phyloP scores from a whole-genome alignment of 2,797 vertebrate genomes.

The Malacoraja senta region DNA sequence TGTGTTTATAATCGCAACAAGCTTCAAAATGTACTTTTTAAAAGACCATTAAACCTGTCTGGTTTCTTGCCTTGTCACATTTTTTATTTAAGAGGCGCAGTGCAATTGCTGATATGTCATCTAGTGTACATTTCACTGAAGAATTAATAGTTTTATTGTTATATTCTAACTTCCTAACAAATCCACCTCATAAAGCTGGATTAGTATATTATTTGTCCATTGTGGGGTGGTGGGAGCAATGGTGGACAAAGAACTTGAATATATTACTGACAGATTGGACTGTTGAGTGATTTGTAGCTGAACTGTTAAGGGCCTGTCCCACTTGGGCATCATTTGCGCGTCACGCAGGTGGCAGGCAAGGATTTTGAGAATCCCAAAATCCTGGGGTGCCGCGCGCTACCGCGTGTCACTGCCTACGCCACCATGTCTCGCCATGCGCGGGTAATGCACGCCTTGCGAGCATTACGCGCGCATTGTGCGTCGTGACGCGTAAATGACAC shows the following conservation, averaged over 20 bases:
- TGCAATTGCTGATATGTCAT: neutral
- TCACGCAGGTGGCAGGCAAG: too few relatives aligned
- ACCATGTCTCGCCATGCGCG: too few relatives aligned
- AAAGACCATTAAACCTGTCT: neutral
- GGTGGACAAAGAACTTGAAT: neutral
- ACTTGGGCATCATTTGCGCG: too few relatives aligned
- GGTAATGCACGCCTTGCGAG: too few relatives aligned
- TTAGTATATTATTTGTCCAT: too few relatives aligned
- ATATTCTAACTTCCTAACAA: neutral
- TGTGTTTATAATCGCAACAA: slow-evolving; percentile 38
- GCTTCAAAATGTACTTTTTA: neutral
- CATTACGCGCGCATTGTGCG: too few relatives aligned
- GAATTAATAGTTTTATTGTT: neutral
- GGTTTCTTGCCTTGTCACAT: neutral
- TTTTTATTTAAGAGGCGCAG: neutral
- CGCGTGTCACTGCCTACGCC: too few relatives aligned
- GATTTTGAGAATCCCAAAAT: too few relatives aligned
- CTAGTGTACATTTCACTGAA: neutral
- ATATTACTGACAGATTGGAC: neutral
- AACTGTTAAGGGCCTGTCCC: too few relatives aligned
- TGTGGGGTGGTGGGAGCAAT: neutral
- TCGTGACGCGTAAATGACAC: too few relatives aligned
- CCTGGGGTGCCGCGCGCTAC: too few relatives aligned
- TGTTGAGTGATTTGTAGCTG: neutral
- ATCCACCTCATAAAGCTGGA: neutral